phyloP scores from a whole-genome alignment of 2,797 vertebrate species.

The Tokudaia tokunoshimensis region DNA sequence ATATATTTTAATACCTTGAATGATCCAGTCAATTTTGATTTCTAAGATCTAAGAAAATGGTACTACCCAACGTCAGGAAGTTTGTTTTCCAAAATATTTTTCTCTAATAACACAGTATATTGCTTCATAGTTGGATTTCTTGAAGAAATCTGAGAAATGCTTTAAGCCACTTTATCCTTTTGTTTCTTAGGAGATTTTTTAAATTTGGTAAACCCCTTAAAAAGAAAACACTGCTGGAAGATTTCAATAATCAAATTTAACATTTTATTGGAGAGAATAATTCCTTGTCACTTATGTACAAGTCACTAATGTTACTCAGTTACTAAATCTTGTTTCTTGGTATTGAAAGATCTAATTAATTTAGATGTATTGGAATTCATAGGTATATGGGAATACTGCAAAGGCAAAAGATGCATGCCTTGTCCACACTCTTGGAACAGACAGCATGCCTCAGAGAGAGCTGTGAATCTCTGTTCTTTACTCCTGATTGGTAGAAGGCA shows the following conservation, averaged over 20 bases:
- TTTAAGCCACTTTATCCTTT: conserved; percentile 42
- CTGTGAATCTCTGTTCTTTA: background rate
- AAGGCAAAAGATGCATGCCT: background rate
- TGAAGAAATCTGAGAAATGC: background rate
- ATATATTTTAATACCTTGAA: background rate
- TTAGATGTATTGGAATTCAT: conserved; percentile 45
- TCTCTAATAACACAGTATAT: background rate
- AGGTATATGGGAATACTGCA: background rate
- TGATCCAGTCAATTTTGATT: background rate
- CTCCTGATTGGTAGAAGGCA: background rate
- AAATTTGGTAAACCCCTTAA: conserved; percentile 43
- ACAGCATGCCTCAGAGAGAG: background rate
- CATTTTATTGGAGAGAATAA: background rate
- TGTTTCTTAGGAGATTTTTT: background rate
- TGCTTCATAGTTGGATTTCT: background rate
- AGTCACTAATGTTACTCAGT: conserved; percentile 11
- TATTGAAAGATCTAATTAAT: conserved; percentile 63
- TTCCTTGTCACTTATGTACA: conserved; percentile 41
- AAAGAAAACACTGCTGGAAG: conserved; percentile 37
- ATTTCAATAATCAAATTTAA: conserved; percentile 68
- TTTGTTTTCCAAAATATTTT: conserved; percentile 43
- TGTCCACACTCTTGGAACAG: background rate
- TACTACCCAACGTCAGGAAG: background rate
- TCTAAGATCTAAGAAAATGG: background rate
- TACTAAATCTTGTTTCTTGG: conserved; percentile 28